Percentiles rank a stretch among this genome's conserved stretches.
phyloP scores from a whole-genome alignment of 1,140 invertebrate genomes.

The fruit fly (Drosophila melanogaster) region DNA sequence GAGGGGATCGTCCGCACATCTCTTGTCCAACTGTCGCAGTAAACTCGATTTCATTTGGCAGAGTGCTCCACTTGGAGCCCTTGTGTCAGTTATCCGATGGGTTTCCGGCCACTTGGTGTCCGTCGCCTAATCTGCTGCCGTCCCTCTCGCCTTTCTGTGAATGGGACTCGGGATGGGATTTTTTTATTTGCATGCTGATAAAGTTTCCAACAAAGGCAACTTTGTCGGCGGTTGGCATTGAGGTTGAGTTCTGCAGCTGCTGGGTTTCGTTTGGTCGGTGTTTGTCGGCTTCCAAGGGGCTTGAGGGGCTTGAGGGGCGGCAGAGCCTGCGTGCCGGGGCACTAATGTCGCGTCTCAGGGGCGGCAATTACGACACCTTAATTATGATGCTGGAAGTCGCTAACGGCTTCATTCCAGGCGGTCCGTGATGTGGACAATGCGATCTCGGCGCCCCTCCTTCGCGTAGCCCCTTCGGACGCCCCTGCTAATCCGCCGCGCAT shows the following conservation, averaged over 20 bases:
- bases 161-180: neutral
- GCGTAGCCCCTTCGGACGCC: neutral
- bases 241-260: slow-evolving; percentile 42
- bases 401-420: slow-evolving; percentile 76
- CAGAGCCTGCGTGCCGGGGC: slow-evolving; percentile 56
- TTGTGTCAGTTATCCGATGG: slow-evolving; percentile 59
- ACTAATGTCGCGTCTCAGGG: slow-evolving; percentile 70
- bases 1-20: neutral
- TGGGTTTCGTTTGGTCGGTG: neutral
- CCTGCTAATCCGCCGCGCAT: slow-evolving; percentile 57
- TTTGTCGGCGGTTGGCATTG: slow-evolving; percentile 49
- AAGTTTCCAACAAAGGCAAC: slow-evolving; percentile 44
- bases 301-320: neutral
- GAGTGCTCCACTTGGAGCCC: slow-evolving; percentile 44
- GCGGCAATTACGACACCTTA: slow-evolving; percentile 58
- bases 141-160: slow-evolving; percentile 2
- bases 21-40: slow-evolving; percentile 11
- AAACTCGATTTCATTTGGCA: slow-evolving; percentile 27
- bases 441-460: neutral
- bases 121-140: slow-evolving; percentile 41
- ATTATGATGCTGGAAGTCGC: slow-evolving; percentile 52
- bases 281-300: neutral
- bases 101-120: slow-evolving; percentile 59
- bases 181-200: slow-evolving; percentile 41
- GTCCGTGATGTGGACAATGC: slow-evolving; percentile 65